Evolutionary conservation across 2,113 vertebrate species (phyloP).

Genomic region (Cervus canadensis): DNA sequence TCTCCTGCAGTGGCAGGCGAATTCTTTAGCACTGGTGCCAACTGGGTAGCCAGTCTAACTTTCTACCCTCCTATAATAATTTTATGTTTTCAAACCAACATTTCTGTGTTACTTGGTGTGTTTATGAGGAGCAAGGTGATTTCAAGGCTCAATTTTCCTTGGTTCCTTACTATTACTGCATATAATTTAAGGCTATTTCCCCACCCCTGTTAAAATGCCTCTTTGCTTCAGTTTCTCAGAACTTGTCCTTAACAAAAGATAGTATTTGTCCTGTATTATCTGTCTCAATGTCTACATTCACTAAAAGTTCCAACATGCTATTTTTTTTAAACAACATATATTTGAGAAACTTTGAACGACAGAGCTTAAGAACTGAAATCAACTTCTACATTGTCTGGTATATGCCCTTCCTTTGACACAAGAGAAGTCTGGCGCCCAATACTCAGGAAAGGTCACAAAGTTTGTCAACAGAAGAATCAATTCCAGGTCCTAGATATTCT

Average conservation of each 20-base stretch:
- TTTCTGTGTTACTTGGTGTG: neutral
- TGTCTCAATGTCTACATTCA: neutral
- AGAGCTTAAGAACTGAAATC: neutral
- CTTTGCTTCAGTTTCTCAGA: constrained; percentile 7
- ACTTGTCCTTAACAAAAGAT: neutral
- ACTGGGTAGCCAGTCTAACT: neutral
- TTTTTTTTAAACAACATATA: neutral
- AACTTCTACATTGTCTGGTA: neutral
- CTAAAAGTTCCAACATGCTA: neutral
- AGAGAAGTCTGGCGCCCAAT: neutral
- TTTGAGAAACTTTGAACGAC: neutral
- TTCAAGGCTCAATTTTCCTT: neutral
- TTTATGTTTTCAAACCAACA: neutral
- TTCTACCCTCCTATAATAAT: neutral
- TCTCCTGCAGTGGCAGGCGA: neutral
- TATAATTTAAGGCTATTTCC: neutral
- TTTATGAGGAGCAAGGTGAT: neutral
- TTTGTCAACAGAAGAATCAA: neutral
- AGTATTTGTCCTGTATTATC: neutral
- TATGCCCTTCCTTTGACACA: neutral
- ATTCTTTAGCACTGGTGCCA: neutral
- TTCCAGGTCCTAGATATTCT: neutral
- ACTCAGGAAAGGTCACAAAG: neutral
- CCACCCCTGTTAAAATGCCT: neutral
- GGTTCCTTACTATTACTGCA: neutral